phyloP scores from a whole-genome alignment of 2,113 vertebrate genomes.

The Pangasianodon hypophthalmus region DNA sequence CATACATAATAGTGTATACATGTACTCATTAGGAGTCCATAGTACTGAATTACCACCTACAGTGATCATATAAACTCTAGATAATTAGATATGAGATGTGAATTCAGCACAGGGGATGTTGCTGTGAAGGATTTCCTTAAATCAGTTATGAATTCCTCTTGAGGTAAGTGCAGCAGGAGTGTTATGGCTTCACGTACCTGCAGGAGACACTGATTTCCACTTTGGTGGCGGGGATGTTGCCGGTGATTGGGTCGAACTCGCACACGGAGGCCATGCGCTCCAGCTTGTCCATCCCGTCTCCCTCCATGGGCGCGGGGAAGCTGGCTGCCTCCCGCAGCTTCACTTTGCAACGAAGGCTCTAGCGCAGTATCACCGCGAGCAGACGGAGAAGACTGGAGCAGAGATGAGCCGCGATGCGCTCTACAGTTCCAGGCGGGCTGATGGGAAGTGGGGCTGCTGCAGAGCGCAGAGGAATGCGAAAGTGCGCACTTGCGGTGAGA shows the following conservation, averaged over 20 bases:
- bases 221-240: slow-evolving; percentile 89
- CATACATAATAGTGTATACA: background rate
- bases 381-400: slow-evolving; percentile 33
- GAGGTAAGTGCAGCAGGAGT: background rate
- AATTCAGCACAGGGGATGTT: background rate
- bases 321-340: slow-evolving; percentile 63
- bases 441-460: slow-evolving; percentile 45
- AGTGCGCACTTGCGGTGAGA: background rate
- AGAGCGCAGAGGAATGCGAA: slow-evolving; percentile 38
- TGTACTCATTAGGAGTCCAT: background rate
- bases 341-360: slow-evolving; percentile 49
- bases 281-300: slow-evolving; percentile 83
- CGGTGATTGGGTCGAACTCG: slow-evolving; percentile 83
- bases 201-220: slow-evolving; percentile 95
- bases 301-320: slow-evolving; percentile 74
- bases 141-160: no score
- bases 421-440: slow-evolving; percentile 50
- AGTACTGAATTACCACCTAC: no score
- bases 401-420: slow-evolving; percentile 27
- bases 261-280: slow-evolving; percentile 83
- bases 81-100: background rate
- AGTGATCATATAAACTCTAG: background rate
- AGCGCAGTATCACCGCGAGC: slow-evolving; percentile 51
- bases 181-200: slow-evolving; percentile 72
- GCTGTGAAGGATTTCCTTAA: background rate